These are phyloP conservation scores for Labroides dimidiatus DNA, from an alignment of 2,797 vertebrate genomes.

Conservation along the genomic window DNA sequence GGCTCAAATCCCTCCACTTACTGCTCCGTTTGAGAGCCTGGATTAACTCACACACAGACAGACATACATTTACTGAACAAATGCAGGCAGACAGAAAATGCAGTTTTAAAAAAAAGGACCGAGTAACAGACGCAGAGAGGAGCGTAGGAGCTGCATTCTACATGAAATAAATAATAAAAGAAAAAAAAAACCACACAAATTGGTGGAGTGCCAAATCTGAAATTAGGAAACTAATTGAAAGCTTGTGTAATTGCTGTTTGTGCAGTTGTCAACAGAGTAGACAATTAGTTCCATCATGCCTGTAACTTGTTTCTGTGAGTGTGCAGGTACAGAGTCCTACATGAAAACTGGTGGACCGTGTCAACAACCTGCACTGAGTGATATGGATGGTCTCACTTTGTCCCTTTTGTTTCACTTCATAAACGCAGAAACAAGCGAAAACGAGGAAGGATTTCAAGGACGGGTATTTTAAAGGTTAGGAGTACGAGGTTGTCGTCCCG, in stretches of 20 bases:
- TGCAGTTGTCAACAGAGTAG: conserved; percentile 42
- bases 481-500: conserved; percentile 42
- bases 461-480: conserved; percentile 58
- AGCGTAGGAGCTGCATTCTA: background rate
- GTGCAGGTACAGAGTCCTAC: conserved; percentile 11
- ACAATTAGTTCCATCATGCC: conserved; percentile 59
- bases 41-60: conserved; percentile 63
- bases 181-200: conserved; percentile 22
- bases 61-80: conserved; percentile 34
- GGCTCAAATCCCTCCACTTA: conserved; percentile 54
- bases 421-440: too few species aligned
- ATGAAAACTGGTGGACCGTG: conserved; percentile 22
- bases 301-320: conserved; percentile 34
- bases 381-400: conserved; percentile 18
- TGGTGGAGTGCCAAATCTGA: conserved; percentile 15
- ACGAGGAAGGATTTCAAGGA: conserved; percentile 17
- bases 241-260: conserved; percentile 37
- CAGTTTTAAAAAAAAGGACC: conserved; percentile 17
- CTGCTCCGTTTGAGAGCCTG: conserved; percentile 56
- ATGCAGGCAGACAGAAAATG: conserved; percentile 32
- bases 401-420: conserved; percentile 27
- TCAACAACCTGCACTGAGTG: conserved; percentile 44
- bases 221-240: conserved; percentile 33
- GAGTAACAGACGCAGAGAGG: conserved; percentile 23
- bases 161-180: conserved; percentile 3